Evolutionary conservation across 1,140 invertebrate species (phyloP).

Genomic region (Zaprionus africanus): DNA sequence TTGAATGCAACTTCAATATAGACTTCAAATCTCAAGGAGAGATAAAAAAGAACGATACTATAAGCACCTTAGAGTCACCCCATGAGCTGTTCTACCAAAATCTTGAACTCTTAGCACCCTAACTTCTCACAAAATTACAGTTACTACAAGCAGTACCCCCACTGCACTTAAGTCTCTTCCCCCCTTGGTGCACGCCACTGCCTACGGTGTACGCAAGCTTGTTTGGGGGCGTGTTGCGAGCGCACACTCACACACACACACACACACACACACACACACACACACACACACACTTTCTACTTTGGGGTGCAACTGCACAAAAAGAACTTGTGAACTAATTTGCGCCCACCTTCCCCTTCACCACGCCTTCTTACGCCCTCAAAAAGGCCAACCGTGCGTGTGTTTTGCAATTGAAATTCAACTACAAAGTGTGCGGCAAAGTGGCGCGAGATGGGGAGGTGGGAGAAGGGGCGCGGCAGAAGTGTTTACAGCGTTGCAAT

Average conservation of each 20-base stretch:
- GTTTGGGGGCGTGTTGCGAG: constrained; percentile 58
- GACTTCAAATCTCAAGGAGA: no score
- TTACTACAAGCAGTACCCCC: not conserved
- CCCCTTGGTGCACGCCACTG: not conserved
- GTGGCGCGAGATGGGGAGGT: constrained; percentile 5
- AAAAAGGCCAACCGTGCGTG: constrained; percentile 53
- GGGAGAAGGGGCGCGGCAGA: constrained; percentile 57
- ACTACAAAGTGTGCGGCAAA: constrained; percentile 64
- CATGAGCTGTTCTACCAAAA: no score
- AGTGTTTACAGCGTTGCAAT: constrained; percentile 78
- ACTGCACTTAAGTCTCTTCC: no score
- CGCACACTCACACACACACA: constrained; percentile 31
- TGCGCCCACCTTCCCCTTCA: constrained; percentile 31
- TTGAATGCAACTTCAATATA: no score
- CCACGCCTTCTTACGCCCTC: not conserved
- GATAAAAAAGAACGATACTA: no score
- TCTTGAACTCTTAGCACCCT: no score
- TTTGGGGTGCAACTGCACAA: constrained; percentile 56
- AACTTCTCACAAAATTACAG: not conserved
- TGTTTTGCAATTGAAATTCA: constrained; percentile 74
- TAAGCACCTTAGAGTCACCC: no score
- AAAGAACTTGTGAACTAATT: constrained; percentile 73
- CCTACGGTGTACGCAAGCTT: not conserved
- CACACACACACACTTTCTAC: not conserved
- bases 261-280: constrained; percentile 15